Percentiles rank a stretch among this genome's conserved stretches.
Evolutionary conservation across 1,140 invertebrate species (phyloP).

Genomic region (Bombus vancouverensis): DNA sequence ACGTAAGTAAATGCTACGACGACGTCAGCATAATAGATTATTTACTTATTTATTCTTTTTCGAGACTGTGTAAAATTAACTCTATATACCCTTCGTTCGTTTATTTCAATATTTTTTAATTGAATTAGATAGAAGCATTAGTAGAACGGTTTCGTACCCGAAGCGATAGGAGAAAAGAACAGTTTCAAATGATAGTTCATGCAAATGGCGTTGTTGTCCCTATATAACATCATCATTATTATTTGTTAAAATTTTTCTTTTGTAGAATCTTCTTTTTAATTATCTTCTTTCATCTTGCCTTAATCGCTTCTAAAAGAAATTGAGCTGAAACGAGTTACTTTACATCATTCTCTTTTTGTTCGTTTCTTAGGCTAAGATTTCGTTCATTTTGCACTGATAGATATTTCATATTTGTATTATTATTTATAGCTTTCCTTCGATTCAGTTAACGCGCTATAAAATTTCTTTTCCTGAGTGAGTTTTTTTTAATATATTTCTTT

Average conservation of each 20-base stretch:
- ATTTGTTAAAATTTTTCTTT: slow-evolving; percentile 5
- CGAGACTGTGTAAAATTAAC: slow-evolving; percentile 53
- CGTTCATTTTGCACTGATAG: slow-evolving; percentile 25
- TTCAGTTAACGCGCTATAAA: slow-evolving; percentile 44
- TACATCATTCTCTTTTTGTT: neutral
- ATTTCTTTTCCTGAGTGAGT: slow-evolving; percentile 75
- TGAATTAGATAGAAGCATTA: slow-evolving; percentile 29
- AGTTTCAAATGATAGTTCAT: slow-evolving; percentile 24
- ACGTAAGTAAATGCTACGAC: slow-evolving; percentile 47
- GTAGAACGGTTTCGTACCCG: slow-evolving; percentile 66
- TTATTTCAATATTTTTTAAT: neutral
- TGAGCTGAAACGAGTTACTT: slow-evolving; percentile 33
- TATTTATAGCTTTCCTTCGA: slow-evolving; percentile 25
- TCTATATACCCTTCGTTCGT: slow-evolving; percentile 1
- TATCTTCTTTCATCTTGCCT: neutral
- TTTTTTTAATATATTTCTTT: slow-evolving; percentile 39
- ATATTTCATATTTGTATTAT: slow-evolving; percentile 34
- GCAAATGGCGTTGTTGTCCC: neutral
- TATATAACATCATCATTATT: slow-evolving; percentile 2
- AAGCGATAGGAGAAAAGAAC: slow-evolving; percentile 41
- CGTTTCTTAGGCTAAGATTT: slow-evolving; percentile 45
- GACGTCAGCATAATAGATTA: slow-evolving; percentile 14
- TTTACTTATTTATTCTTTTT: neutral
- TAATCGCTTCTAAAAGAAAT: slow-evolving; percentile 12
- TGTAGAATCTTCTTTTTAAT: slow-evolving; percentile 4